Base-by-base conservation (phyloP, 2,888 invertebrate genomes). In the Tinea trinotella region DNA sequence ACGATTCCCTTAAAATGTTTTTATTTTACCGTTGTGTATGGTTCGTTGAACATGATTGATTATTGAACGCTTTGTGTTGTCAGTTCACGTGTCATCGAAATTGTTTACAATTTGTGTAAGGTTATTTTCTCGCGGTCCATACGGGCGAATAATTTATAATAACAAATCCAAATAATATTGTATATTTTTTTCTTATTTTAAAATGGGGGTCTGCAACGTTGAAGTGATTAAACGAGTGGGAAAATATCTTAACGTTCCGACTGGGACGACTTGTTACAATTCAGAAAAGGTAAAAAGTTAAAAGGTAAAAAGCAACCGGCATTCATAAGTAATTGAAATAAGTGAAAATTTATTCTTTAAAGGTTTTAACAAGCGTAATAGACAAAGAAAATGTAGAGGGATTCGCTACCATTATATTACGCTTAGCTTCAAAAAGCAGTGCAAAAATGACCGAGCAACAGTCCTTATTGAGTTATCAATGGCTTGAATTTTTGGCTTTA, bases 401-500 rank as follows among this genome's bases (percentile, higher is more conserved):
- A 61, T 68, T 89, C 74, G 85, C 85, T n/a, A 87, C 81, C 7
- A 88, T 89, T 55, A 68, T 89, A 10, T 68, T 85, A 24, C 67
- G 69, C 44, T 62, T 90, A 57, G 81, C 82, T 0, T 68, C 71
- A 1, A 84, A 85, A 62, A 86, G 79, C 46, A 76, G 76, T 13
- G 58, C 58, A 1, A 62, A 69, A 9, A 67, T 80, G 60, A 87
- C 71, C 55, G 70, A 75, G 40, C 81, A 87, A 57, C 81, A 84
- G 56, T 63, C 59, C 55, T 65, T 86, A 2, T 71, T 84, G 18
- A 74, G 86, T 18, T 88, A 89, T 57, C 92, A 92, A 61, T 92
- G 92, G 92, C 70, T 92, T 24, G 92, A 92, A 65, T 89, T 90
- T 64, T 81, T 90, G 3, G 84, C 88, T 1, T 74, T 87, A 68